Base-by-base conservation (phyloP, 2,797 vertebrate species). In the Otolemur crassicaudatus region DNA sequence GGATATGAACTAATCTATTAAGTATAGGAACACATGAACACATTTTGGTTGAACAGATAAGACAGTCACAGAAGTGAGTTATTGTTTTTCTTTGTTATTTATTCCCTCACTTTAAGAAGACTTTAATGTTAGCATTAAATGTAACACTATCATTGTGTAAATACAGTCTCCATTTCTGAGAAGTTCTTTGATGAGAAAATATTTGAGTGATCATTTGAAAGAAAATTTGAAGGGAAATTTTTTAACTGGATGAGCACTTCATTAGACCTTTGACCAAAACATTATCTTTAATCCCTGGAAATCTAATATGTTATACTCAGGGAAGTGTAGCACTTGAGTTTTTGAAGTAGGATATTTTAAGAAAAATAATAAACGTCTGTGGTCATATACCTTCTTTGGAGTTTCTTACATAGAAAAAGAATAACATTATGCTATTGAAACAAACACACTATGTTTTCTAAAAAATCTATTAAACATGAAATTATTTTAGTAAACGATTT, bases 231-330 rank as follows among this genome's bases (percentile, higher is more conserved):
- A 53, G 34, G 37, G 81, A 87, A 85, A 90, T 8, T 77, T 19
- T 40, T 69, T 89, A 89, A 93, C 20, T 60, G 5, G 94, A 10
- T 1, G 76, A 77, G 7, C 37, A 96, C 29, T 84, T 94, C 93
- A 86, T 90, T 82, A 77, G 34, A 81, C 91, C 25, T 72, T 90
- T 81, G 46, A 91, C 40, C 90, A 89, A 70, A 83, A 83, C 2
- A 11, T 89, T 79, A 22, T 86, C 58, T 90, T 92, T 93, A 87
- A 73, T 96, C 87, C 20, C 46, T n/a, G 93, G 46, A 93, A 94
- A 83, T 92, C 10, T 29, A 94, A 80, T 65, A 46, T 22, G 56
- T 89, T 94, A 6, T 85, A 80, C 13, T 75, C 23, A 87, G 4
- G 89, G 46, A 96, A 87, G n/a, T 96, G 2, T 84, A 95, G 82